Conservation (phyloP, 2,888 invertebrate genomes). For the Ypsolopha scabrella region DNA sequence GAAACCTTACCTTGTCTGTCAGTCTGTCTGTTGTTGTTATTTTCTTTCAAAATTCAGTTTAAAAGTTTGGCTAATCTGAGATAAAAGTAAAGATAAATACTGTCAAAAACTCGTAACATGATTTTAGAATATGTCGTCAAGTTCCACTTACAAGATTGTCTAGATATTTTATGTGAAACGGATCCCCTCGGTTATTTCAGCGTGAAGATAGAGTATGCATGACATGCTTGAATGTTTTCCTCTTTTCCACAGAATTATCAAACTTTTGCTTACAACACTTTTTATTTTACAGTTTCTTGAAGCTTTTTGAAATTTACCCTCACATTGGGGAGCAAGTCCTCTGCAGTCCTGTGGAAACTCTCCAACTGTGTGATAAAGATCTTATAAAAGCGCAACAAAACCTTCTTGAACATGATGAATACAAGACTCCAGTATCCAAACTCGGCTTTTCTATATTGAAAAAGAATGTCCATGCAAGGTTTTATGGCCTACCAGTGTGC, state of each 20-base stretch:
- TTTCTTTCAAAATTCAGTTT: too few species aligned
- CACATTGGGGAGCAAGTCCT: conserved; percentile 77
- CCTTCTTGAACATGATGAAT: conserved; percentile 51
- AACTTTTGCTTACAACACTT: neutral
- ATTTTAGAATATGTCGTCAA: conserved; percentile 69
- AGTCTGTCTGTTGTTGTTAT: too few species aligned
- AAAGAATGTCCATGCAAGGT: conserved; percentile 76
- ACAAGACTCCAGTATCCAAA: conserved; percentile 32
- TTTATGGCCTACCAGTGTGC: conserved; percentile 75
- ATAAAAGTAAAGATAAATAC: too few species aligned
- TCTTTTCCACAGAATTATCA: neutral
- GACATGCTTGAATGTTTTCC: neutral
- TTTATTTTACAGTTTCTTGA: conserved; percentile 72
- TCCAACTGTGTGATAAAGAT: conserved; percentile 74
- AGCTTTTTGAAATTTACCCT: conserved; percentile 76
- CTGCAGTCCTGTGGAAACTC: conserved; percentile 70
- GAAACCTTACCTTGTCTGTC: too few species aligned
- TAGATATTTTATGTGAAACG: conserved; percentile 69
- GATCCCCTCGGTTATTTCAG: conserved; percentile 74
- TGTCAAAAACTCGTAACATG: too few species aligned
- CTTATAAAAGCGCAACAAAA: conserved; percentile 72
- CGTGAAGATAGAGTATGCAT: conserved; percentile 77
- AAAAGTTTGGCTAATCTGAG: too few species aligned
- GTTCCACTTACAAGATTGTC: conserved; percentile 72
- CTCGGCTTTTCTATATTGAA: conserved; percentile 58